Evolutionary conservation across 2,888 invertebrate species (phyloP).

Genomic region (Hecatera dysodea): DNA sequence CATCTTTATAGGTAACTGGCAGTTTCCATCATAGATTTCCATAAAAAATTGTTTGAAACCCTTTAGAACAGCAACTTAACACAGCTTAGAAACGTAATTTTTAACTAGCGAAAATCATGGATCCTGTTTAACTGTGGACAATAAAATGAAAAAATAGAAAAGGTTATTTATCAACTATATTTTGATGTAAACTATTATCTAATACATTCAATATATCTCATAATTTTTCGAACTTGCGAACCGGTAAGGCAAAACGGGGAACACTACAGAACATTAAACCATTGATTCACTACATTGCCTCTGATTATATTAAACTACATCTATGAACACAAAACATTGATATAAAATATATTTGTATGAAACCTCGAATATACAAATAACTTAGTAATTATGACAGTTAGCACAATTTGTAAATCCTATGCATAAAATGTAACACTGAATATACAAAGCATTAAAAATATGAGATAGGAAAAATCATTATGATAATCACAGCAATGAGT

Average conservation of each 20-base stretch:
- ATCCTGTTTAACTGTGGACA: not conserved
- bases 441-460: conserved; percentile 47
- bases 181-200: conserved; percentile 62
- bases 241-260: conserved; percentile 37
- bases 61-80: too few species aligned
- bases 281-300: conserved; percentile 28
- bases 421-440: conserved; percentile 38
- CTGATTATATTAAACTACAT: conserved; percentile 30
- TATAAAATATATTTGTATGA: conserved; percentile 39
- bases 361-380: conserved; percentile 59
- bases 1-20: too few species aligned
- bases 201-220: conserved; percentile 57
- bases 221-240: conserved; percentile 36
- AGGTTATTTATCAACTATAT: conserved; percentile 44
- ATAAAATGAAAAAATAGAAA: not conserved
- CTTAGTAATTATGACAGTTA: conserved; percentile 44
- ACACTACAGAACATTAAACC: conserved; percentile 15
- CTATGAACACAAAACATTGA: conserved; percentile 51
- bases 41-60: too few species aligned
- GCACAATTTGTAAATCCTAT: conserved; percentile 46
- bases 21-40: too few species aligned
- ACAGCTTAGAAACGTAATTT: too few species aligned
- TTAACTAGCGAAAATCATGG: not conserved
- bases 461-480: conserved; percentile 26
- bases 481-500: conserved; percentile 51